A percentile compares a stretch with the other conserved stretches of the same genome.
phyloP scores from a whole-genome alignment of 2,888 invertebrate genomes.

The Spialia ferax region DNA sequence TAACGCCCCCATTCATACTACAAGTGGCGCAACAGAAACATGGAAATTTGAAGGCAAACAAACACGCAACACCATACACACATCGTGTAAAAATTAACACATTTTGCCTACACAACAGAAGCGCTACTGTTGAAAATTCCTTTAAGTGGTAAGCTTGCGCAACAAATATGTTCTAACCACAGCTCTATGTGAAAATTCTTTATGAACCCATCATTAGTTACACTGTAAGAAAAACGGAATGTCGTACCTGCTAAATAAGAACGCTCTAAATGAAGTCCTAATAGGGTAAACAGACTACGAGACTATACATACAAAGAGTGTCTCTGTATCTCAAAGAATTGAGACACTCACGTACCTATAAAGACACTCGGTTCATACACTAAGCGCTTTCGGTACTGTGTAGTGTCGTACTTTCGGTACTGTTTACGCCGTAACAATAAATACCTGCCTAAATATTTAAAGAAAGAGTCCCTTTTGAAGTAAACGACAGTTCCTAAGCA shows the following conservation, averaged over 20 bases:
- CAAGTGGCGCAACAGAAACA: background rate
- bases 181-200: background rate
- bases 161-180: background rate
- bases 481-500: background rate
- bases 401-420: no score
- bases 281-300: no score
- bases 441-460: background rate
- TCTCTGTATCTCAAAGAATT: no score
- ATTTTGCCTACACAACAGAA: conserved; percentile 1
- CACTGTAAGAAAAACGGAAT: background rate
- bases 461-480: background rate
- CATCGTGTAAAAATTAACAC: conserved; percentile 28
- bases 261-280: background rate
- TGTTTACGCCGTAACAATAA: no score
- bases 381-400: no score
- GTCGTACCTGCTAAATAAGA: background rate
- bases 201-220: background rate
- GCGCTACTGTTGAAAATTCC: conserved; percentile 8
- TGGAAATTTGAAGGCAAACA: conserved; percentile 12
- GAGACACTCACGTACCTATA: no score
- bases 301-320: no score
- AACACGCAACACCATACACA: background rate
- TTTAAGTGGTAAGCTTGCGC: background rate
- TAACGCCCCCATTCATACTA: conserved; percentile 1
- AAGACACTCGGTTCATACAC: no score